phyloP scores from a whole-genome alignment of 2,113 vertebrate species.

The Collichthys lucidus region DNA sequence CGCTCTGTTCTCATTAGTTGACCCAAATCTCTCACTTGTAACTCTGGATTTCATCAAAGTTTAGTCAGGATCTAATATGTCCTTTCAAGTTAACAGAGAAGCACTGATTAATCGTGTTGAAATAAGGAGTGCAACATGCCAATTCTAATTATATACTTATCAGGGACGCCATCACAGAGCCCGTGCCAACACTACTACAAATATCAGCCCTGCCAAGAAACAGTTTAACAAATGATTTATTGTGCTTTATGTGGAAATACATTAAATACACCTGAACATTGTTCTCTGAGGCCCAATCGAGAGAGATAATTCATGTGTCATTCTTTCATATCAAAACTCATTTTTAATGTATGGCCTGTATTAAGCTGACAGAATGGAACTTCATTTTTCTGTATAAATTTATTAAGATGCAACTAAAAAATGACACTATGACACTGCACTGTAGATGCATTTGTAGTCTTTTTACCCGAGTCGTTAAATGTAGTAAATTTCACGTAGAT shows the following conservation, averaged over 20 bases:
- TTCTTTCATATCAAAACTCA: background rate
- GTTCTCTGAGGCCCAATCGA: background rate
- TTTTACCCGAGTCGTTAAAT: conserved; percentile 22
- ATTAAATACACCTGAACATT: background rate
- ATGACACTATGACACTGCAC: background rate
- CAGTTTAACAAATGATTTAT: background rate
- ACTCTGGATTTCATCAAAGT: conserved; percentile 86
- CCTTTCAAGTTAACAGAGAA: conserved; percentile 86
- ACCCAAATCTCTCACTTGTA: conserved; percentile 85
- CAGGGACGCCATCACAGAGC: conserved; percentile 57
- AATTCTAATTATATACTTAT: conserved; percentile 79
- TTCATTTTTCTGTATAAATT: background rate
- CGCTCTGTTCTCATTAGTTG: conserved; percentile 86
- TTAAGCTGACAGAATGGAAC: background rate
- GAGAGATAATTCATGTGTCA: background rate
- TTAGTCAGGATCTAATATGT: conserved; percentile 87
- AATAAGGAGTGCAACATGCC: conserved; percentile 80
- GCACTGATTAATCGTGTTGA: conserved; percentile 81
- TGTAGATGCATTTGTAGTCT: conserved; percentile 2
- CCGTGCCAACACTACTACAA: conserved; percentile 61
- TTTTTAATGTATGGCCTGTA: background rate
- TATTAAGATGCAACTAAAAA: conserved; percentile 1
- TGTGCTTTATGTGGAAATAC: background rate
- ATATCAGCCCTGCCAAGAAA: conserved; percentile 43
- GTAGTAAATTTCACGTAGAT: conserved; percentile 45